Evolutionary conservation across 2,888 invertebrate genomes (phyloP).

Genomic region (Gisinianus flammeolus): DNA sequence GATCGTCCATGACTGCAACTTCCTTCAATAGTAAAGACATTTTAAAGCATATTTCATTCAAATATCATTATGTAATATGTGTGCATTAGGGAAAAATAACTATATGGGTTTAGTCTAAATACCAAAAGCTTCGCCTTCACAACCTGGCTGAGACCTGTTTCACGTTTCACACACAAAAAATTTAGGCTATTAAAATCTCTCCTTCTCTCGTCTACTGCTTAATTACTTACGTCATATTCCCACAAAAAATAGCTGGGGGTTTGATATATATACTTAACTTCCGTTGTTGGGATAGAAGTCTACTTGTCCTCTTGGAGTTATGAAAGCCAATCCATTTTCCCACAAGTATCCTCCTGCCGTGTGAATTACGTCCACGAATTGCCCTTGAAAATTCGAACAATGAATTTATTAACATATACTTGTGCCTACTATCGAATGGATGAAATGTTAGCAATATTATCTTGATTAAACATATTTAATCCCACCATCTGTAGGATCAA

Average conservation of each 20-base stretch:
- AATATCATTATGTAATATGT: background rate
- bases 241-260: no score
- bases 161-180: no score
- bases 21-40: slow-evolving; percentile 39
- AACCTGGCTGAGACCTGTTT: slow-evolving; percentile 42
- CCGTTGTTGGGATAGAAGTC: slow-evolving; percentile 53
- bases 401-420: background rate
- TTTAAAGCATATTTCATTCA: background rate
- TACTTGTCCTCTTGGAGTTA: slow-evolving; percentile 41
- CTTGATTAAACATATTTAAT: background rate
- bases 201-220: no score
- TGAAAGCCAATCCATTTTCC: slow-evolving; percentile 36
- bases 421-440: background rate
- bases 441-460: background rate
- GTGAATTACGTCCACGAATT: slow-evolving; percentile 42
- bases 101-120: background rate
- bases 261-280: no score
- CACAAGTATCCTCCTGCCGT: slow-evolving; percentile 40
- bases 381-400: slow-evolving; percentile 4
- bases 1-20: slow-evolving; percentile 52
- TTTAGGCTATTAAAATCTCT: no score
- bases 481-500: slow-evolving; percentile 69
- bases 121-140: slow-evolving; percentile 42
- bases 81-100: background rate
- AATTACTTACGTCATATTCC: no score